Percentiles rank a stretch among this genome's conserved stretches.
Conservation (phyloP, 2,113 vertebrate species). For the Pachycephala philippinensis region DNA sequence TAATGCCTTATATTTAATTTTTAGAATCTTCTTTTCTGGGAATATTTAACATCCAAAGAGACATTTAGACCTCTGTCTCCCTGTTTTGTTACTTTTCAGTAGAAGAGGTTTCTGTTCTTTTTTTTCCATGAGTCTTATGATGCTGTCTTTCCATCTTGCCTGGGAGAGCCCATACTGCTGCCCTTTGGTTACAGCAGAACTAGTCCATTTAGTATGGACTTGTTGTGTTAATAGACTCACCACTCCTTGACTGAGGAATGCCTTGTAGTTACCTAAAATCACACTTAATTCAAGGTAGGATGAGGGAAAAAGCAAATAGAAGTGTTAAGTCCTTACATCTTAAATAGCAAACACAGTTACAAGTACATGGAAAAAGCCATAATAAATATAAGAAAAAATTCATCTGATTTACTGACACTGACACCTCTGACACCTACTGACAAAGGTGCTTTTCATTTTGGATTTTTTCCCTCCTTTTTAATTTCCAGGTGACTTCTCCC, state of each 20-base stretch:
- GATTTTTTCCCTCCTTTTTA: not conserved
- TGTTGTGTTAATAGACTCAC: not conserved
- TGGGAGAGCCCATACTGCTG: not conserved
- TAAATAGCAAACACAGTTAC: not conserved
- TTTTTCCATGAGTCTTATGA: not conserved
- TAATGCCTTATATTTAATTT: not conserved
- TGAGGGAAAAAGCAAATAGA: not conserved
- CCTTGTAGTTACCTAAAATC: not conserved
- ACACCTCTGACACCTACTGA: not conserved
- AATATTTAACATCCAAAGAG: not conserved
- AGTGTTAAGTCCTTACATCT: not conserved
- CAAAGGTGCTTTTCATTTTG: not conserved
- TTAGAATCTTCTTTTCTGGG: not conserved
- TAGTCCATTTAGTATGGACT: not conserved
- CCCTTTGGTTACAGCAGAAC: not conserved
- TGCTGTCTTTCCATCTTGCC: not conserved
- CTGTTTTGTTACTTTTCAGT: not conserved
- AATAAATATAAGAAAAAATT: not conserved
- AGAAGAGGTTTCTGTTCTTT: not conserved
- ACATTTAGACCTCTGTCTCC: not conserved
- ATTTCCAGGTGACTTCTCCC: not conserved
- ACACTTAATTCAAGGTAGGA: not conserved
- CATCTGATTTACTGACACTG: not conserved
- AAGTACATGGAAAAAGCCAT: not conserved
- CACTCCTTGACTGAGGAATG: not conserved